phyloP scores from a whole-genome alignment of 2,888 invertebrate genomes.

The Clivina fossor region DNA sequence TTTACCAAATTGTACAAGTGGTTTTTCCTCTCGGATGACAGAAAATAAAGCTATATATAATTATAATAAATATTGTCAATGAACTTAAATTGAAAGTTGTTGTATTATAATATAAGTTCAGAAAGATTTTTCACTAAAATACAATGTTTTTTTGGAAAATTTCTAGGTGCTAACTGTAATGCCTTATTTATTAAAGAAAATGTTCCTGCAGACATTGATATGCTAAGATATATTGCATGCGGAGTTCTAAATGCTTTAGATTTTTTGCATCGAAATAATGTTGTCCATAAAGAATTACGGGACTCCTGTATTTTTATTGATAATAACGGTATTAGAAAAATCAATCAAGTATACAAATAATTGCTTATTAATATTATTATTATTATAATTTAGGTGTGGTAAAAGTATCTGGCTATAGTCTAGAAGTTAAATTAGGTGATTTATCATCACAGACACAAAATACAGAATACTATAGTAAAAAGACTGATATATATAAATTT shows the following conservation, averaged over 20 bases:
- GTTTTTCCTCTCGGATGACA: too few species aligned
- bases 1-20: too few species aligned
- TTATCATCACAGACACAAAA: slow-evolving; percentile 53
- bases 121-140: not conserved
- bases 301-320: slow-evolving; percentile 75
- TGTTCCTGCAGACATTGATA: slow-evolving; percentile 57
- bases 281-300: slow-evolving; percentile 81
- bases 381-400: slow-evolving; percentile 57
- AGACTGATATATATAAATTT: slow-evolving; percentile 73
- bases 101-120: too few species aligned
- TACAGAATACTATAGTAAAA: slow-evolving; percentile 60
- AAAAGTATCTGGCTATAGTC: slow-evolving; percentile 68
- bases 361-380: slow-evolving; percentile 35
- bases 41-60: too few species aligned
- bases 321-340: slow-evolving; percentile 56
- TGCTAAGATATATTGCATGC: slow-evolving; percentile 66
- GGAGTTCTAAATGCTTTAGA: slow-evolving; percentile 75
- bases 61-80: too few species aligned
- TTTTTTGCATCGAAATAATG: slow-evolving; percentile 78
- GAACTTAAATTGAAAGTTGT: too few species aligned
- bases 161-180: slow-evolving; percentile 49
- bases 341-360: too few species aligned
- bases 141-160: too few species aligned
- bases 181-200: slow-evolving; percentile 58
- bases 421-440: slow-evolving; percentile 68